Base-by-base conservation (phyloP, 2,797 vertebrate genomes). In the Aulostomus chinensis region DNA sequence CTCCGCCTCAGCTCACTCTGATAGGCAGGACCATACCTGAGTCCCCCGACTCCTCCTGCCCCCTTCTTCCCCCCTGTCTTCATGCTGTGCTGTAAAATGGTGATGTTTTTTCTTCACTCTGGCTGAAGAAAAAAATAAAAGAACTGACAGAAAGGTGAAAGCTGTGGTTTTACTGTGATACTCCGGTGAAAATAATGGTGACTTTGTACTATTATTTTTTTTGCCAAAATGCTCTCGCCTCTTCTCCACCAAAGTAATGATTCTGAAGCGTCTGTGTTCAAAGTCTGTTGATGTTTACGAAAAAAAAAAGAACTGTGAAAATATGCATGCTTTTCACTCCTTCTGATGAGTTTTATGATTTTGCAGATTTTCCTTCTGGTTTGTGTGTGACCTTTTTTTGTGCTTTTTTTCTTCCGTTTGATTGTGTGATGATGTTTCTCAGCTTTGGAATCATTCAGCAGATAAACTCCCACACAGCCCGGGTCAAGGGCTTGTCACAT, bases 321-420 rank as follows among this genome's bases (percentile, higher is more conserved):
- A 94, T 83, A 86, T 73, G 96, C 96, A 98, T 98, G 95, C 86
- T 91, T 93, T 93, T 94, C 86, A 90, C 93, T 81, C 89, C 88
- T 91, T 89, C 63, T 80, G 68, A 88, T 80, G 48, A 85, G 84
- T 88, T 81, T 74, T 73, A 33, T 87, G 74, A 85, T 81, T 91
- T 90, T 85, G 81, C 70, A 76, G 54, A 66, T 79, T 92, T 92
- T 13, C 80, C 54, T 78, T 91, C 41, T 68, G 61, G 70, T 82
- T 52, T 80, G 75, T 87, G 72, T 78, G 43, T 73, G 75, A 13
- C 12, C 80, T 76, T 26, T 45, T 58, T 46, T n/a, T n/a, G n/a
- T n/a, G n/a, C n/a, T n/a, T n/a, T n/a, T n/a, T n/a, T n/a, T n/a
- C 58, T 72, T 74, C 41, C 58, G 42, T 81, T 77, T 11, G 33